A percentile compares a stretch with the other conserved stretches of the same genome.
phyloP scores from a whole-genome alignment of 2,797 vertebrate species.

The Cuniculus paca region DNA sequence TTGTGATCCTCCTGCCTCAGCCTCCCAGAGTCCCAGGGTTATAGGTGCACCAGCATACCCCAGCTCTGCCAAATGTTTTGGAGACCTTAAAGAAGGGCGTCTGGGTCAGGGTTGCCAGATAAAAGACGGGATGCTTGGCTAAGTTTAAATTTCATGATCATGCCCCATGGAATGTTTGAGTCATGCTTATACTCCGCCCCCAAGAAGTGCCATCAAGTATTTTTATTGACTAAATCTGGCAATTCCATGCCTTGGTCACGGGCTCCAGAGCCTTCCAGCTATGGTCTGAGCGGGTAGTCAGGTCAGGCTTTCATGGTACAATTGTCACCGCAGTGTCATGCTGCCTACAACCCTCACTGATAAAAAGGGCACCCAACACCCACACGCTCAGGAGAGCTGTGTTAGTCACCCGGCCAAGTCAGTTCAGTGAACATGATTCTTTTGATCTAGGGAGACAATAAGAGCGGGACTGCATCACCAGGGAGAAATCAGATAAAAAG shows the following conservation, averaged over 20 bases:
- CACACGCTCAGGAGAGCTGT: background rate
- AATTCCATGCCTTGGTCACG: background rate
- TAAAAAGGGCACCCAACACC: background rate
- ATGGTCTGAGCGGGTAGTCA: background rate
- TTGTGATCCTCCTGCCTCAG: background rate
- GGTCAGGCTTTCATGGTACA: background rate
- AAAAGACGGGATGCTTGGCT: background rate
- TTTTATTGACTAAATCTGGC: conserved; percentile 60
- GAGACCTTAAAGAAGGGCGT: background rate
- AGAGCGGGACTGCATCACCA: conserved; percentile 51
- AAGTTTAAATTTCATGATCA: conserved; percentile 31
- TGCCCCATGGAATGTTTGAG: background rate
- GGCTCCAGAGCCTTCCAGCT: background rate
- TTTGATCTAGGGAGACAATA: conserved; percentile 52
- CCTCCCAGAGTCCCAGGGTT: background rate
- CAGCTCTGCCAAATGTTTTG: background rate
- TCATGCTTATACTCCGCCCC: background rate
- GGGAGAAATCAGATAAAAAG: conserved; percentile 71
- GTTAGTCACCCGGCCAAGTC: conserved; percentile 59
- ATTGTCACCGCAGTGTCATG: background rate
- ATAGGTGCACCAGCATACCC: background rate
- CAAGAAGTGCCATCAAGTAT: background rate
- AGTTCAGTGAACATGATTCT: conserved; percentile 50
- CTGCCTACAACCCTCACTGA: background rate
- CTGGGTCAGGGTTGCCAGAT: background rate